Base-by-base conservation (phyloP, 2,113 vertebrate species). In the Sterna hirundo region DNA sequence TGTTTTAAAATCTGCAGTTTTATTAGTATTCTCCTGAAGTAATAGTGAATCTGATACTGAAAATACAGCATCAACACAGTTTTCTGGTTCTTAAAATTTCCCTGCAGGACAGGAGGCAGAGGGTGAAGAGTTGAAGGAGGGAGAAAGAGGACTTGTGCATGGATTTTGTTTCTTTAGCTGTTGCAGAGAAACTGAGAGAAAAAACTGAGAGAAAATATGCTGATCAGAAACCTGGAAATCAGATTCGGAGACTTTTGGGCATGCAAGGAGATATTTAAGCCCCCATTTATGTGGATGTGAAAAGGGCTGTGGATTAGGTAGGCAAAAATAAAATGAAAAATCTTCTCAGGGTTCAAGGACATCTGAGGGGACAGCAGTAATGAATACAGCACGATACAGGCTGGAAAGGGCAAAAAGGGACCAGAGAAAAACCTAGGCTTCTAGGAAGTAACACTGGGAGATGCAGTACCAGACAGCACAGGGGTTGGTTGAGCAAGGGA, bases 121-220 rank as follows among this genome's bases (percentile, higher is more conserved):
- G 19, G 10, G 21, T 27, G 26, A 78, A 91, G 44, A 76, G 8
- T 4, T 60, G 47, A 82, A 82, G 29, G 47, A 19, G 27, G 32
- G 13, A 89, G 22, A 78, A 88, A 54, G 13, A 77, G 9, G 6
- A 81, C 46, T 4, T 77, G 34, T 34, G 14, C 25, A 34, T n/a
- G 19, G 13, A 27, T 58, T 86, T 64, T 76, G 0, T 42, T 86
- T 62, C 52, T 82, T 69, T 57, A 87, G 27, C 40, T 44, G 3
- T 5, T 86, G 42, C 36, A 84, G 60, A 87, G 40, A 87, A 89
- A 71, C 14, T 57, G 38, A 90, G 55, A 74, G 61, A 65, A 88
- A 89, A 94, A 89, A 71, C 14, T 57, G 38, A 90, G 55, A 74
- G 61, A 65, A 88, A 89, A 94, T 34, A 36, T 9, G 44, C 11